These are phyloP conservation scores for Diogma glabrata DNA, from an alignment of 2,888 invertebrate species.

Conservation along the genomic window DNA sequence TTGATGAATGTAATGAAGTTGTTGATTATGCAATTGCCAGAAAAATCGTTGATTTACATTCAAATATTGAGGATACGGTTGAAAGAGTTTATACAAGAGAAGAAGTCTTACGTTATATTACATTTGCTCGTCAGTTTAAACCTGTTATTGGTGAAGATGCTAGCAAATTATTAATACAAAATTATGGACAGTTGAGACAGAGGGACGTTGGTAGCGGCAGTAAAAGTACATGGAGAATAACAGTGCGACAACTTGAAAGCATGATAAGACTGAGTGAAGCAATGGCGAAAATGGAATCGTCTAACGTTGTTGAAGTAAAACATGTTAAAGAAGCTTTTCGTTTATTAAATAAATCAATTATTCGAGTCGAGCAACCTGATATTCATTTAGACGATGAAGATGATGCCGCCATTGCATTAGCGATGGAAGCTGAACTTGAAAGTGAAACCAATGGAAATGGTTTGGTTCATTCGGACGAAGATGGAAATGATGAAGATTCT, in stretches of 20 bases:
- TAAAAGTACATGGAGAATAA: conserved; percentile 86
- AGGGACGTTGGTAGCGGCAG: conserved; percentile 61
- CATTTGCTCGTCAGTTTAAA: conserved; percentile 91
- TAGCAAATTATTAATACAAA: conserved; percentile 69
- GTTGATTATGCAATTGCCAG: conserved; percentile 95
- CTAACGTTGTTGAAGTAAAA: conserved; percentile 70
- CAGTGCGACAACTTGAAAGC: conserved; percentile 90
- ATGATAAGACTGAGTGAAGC: conserved; percentile 94
- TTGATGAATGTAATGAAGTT: conserved; percentile 91
- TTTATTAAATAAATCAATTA: conserved; percentile 89
- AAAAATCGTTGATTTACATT: conserved; percentile 90
- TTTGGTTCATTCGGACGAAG: conserved; percentile 23
- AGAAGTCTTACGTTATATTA: conserved; percentile 89
- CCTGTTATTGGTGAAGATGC: conserved; percentile 77
- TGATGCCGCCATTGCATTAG: conserved; percentile 29
- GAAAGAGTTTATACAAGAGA: conserved; percentile 76
- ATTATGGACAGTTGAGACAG: conserved; percentile 77
- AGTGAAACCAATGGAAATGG: conserved; percentile 10
- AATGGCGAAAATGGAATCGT: conserved; percentile 92
- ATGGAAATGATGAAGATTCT: conserved; percentile 23
- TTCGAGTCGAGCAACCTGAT: conserved; percentile 95
- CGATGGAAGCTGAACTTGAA: conserved; percentile 31
- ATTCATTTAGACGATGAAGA: conserved; percentile 82
- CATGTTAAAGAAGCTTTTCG: conserved; percentile 90
- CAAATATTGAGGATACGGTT: conserved; percentile 66